phyloP scores from a whole-genome alignment of 2,797 vertebrate species.

The Choloepus didactylus region DNA sequence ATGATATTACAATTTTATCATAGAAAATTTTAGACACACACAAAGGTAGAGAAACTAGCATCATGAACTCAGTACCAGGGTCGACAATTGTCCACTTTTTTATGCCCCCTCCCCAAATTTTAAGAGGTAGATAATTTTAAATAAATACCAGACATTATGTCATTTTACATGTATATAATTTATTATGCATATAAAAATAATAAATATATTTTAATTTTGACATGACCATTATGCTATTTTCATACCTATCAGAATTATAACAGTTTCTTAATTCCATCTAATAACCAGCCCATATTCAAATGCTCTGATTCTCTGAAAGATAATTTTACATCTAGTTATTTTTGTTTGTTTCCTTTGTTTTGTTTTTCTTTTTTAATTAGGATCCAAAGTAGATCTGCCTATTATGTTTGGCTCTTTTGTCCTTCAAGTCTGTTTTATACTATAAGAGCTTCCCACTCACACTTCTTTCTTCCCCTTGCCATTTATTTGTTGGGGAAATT shows the following conservation, averaged over 20 bases:
- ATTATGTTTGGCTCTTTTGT: conserved; percentile 50
- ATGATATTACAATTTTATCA: not conserved
- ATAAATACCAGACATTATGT: not conserved
- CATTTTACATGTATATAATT: conserved; percentile 7
- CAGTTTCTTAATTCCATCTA: conserved; percentile 11
- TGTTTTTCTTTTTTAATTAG: conserved; percentile 52
- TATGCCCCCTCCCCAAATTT: conserved; percentile 3
- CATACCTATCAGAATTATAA: conserved; percentile 40
- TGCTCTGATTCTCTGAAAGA: conserved; percentile 27
- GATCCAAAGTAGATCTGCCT: conserved; percentile 35
- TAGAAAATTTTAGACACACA: not conserved
- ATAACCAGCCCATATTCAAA: conserved; percentile 45
- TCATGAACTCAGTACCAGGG: not conserved
- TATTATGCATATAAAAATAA: not conserved
- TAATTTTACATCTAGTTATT: conserved; percentile 19
- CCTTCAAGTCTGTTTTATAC: conserved; percentile 67
- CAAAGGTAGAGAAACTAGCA: conserved; percentile 33
- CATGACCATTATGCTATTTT: not conserved
- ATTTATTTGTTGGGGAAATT: conserved; percentile 73
- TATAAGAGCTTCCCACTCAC: not conserved
- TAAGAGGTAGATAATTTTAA: conserved; percentile 3
- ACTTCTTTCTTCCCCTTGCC: conserved; percentile 28
- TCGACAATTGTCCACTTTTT: not conserved
- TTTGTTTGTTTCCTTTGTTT: not conserved
- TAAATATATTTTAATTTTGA: conserved; percentile 29